Evolutionary conservation across 2,113 vertebrate species (phyloP).

Genomic region (Grammomys dolichurus): DNA sequence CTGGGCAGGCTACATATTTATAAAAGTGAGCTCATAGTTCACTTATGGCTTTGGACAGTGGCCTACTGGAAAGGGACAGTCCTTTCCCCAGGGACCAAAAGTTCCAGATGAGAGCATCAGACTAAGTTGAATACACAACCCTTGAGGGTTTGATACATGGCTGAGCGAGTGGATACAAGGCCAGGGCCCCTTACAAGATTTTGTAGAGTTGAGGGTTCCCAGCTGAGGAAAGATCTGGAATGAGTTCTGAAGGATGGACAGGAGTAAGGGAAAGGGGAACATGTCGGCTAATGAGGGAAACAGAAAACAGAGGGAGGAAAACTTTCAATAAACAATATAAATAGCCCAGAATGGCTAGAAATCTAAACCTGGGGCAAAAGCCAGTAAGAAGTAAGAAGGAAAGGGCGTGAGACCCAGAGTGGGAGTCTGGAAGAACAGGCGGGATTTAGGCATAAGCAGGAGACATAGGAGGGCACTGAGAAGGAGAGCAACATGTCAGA

Average conservation of each 20-base stretch:
- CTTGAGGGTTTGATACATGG: background rate
- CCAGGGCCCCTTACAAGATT: accelerated
- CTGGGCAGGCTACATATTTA: background rate
- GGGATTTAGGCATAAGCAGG: background rate
- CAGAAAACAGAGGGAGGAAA: background rate
- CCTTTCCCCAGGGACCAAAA: too few relatives aligned
- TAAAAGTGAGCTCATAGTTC: background rate
- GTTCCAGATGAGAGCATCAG: background rate
- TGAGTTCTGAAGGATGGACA: too few relatives aligned
- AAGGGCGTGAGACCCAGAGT: background rate
- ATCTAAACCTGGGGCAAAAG: background rate
- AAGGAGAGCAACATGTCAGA: background rate
- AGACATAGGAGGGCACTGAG: accelerated
- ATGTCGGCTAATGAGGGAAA: accelerated
- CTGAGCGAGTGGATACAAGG: accelerated
- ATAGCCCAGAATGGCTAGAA: background rate
- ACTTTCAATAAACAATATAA: background rate
- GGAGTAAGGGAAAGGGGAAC: background rate
- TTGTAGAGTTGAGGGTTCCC: accelerated
- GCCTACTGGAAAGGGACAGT: background rate
- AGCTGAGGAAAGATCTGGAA: accelerated
- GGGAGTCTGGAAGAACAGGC: too few relatives aligned
- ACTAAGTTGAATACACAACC: accelerated
- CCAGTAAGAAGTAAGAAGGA: background rate
- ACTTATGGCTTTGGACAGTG: background rate